Base-by-base conservation (phyloP, 2,888 invertebrate genomes). In the Drepanosiphum platanoidis region DNA sequence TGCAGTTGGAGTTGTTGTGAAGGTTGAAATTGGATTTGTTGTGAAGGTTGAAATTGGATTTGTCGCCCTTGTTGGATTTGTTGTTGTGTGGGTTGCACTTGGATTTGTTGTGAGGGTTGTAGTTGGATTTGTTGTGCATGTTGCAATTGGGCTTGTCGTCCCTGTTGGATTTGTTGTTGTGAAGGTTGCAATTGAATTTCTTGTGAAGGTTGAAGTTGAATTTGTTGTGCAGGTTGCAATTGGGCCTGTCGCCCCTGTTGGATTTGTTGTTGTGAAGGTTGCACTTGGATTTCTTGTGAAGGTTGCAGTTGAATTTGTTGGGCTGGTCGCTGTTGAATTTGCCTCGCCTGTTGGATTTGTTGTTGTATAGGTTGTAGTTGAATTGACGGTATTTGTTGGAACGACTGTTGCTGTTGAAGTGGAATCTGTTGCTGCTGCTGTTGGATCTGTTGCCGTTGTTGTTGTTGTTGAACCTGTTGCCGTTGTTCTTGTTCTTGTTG, bases 141-240 rank as follows among this genome's bases (percentile, higher is more conserved):
- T 5, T 61, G 58, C n/a, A 52, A 13, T 61, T 42, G 80, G n/a
- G 3, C 15, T 18, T n/a, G 61, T 39, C 42, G 80, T 18, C n/a
- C 13, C 36, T 82, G 82, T 32, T 68, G 32, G 2, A 61, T n/a
- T 36, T 58, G 32, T 3, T 61, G 66, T 0, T 64, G n/a, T n/a
- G n/a, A n/a, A n/a, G n/a, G n/a, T n/a, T n/a, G n/a, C n/a, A n/a
- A n/a, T n/a, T n/a, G n/a, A n/a, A n/a, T n/a, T n/a, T n/a, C n/a
- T n/a, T n/a, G n/a, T n/a, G n/a, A n/a, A n/a, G n/a, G 52, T 30
- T 79, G 77, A 7, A 39, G 34, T 61, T 71, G 81, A n/a, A 68
- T 42, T 46, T 58, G 34, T n/a, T 68, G 77, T 84, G 88, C 87
- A 87, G 88, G 88, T 61, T 88, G 87, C 42, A 87, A 86, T 4